Conservation (phyloP, 2,888 invertebrate genomes). For the Phyllotreta striolata region DNA sequence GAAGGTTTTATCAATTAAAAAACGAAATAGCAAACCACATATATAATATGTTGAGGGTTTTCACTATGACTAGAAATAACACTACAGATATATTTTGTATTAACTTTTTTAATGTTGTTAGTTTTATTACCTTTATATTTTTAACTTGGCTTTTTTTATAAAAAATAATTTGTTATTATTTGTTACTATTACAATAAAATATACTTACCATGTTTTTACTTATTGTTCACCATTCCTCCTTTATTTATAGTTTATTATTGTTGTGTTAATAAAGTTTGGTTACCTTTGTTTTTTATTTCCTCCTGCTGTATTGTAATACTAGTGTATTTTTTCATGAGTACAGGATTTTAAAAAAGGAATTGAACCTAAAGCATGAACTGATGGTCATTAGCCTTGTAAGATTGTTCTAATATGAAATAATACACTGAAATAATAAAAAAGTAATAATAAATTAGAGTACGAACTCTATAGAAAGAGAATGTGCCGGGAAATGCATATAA, state of each 20-base stretch:
- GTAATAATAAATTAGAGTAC: too few relatives aligned
- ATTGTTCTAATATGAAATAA: too few relatives aligned
- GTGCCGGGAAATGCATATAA: too few relatives aligned
- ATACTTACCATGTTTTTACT: slow-evolving; percentile 36
- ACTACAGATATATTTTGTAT: slow-evolving; percentile 26
- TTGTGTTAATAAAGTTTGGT: too few relatives aligned
- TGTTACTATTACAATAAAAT: slow-evolving; percentile 39
- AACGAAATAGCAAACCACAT: slow-evolving; percentile 59
- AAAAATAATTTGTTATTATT: slow-evolving; percentile 29
- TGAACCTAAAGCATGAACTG: too few relatives aligned
- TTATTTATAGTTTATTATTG: not conserved
- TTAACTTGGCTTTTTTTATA: slow-evolving; percentile 35
- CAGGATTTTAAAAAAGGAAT: too few relatives aligned
- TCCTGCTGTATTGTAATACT: too few relatives aligned
- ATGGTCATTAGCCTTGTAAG: too few relatives aligned
- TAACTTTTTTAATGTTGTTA: slow-evolving; percentile 31
- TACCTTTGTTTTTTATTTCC: too few relatives aligned
- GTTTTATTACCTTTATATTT: slow-evolving; percentile 33
- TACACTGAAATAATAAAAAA: too few relatives aligned
- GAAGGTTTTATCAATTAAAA: slow-evolving; percentile 11
- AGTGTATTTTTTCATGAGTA: too few relatives aligned
- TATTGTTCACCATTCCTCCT: slow-evolving; percentile 21
- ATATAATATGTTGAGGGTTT: slow-evolving; percentile 21
- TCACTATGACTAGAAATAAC: slow-evolving; percentile 30
- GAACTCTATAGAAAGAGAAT: too few relatives aligned